A percentile compares a stretch with the other conserved stretches of the same genome.
Conservation (phyloP, 2,113 vertebrate genomes). For the Oryzias javanicus region DNA sequence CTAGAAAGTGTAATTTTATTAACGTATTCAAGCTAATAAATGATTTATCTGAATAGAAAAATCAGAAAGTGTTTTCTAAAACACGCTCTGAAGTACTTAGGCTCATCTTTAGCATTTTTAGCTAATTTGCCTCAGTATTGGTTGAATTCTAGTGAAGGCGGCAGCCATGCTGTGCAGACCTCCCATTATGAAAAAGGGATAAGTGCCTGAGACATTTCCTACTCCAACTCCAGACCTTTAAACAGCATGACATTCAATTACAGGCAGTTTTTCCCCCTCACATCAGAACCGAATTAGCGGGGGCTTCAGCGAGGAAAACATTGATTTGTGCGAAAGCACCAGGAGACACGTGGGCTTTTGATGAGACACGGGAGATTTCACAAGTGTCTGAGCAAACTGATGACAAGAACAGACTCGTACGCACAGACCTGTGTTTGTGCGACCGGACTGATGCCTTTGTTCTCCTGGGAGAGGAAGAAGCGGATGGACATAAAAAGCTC, state of each 20-base stretch:
- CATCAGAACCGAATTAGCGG: conserved; percentile 35
- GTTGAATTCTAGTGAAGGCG: conserved; percentile 35
- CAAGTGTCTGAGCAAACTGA: neutral
- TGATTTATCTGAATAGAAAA: no score
- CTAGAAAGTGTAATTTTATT: neutral
- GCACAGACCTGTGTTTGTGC: conserved; percentile 87
- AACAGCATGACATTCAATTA: conserved; percentile 62
- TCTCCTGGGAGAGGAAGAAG: conserved; percentile 96
- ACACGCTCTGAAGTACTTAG: conserved; percentile 39
- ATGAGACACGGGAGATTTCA: neutral
- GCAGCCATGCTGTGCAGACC: conserved; percentile 22
- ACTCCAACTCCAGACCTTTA: conserved; percentile 29
- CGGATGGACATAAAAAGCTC: conserved; percentile 98
- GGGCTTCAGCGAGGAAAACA: conserved; percentile 18
- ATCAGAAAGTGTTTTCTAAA: no score
- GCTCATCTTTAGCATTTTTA: conserved; percentile 60
- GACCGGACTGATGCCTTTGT: conserved; percentile 84
- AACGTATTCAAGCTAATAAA: neutral
- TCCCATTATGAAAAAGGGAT: conserved; percentile 33
- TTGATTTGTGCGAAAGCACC: neutral
- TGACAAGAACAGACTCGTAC: neutral
- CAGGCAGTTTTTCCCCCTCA: conserved; percentile 45
- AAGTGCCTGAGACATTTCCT: conserved; percentile 36
- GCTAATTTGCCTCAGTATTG: conserved; percentile 48
- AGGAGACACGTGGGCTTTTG: neutral